phyloP scores from a whole-genome alignment of 2,113 vertebrate species.

The Oncorhynchus kisutch region DNA sequence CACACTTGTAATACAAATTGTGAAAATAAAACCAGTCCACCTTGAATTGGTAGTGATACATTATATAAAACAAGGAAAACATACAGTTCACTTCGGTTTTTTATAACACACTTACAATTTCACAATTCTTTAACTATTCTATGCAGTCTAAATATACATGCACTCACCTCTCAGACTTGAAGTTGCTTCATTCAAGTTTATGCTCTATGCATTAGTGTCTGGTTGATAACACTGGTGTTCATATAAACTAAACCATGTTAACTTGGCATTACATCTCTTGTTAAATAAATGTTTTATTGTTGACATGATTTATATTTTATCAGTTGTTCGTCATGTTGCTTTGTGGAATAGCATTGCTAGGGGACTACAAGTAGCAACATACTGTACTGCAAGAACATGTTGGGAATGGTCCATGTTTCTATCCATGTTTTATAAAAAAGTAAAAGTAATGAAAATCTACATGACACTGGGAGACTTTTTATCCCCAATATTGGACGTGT shows the following conservation, averaged over 20 bases:
- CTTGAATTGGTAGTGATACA: constrained; percentile 40
- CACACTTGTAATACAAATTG: no score
- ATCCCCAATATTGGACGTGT: no score
- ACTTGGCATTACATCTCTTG: constrained; percentile 34
- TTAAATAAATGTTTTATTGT: background rate
- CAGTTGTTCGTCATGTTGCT: background rate
- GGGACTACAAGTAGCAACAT: constrained; percentile 8
- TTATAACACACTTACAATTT: constrained; percentile 20
- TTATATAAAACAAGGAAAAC: constrained; percentile 52
- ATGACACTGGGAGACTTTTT: constrained; percentile 17
- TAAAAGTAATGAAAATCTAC: constrained; percentile 3
- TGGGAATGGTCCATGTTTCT: background rate
- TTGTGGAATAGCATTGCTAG: background rate
- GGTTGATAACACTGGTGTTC: constrained; percentile 17
- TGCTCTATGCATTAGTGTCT: constrained; percentile 8
- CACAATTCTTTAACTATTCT: background rate
- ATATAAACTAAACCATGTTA: constrained; percentile 24
- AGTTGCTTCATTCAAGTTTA: constrained; percentile 26
- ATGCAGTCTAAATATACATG: constrained; percentile 9
- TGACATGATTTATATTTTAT: background rate
- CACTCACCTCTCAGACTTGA: constrained; percentile 22
- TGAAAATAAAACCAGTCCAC: no score
- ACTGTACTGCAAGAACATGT: background rate
- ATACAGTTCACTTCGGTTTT: constrained; percentile 15
- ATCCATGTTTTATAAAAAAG: constrained; percentile 5